These are phyloP conservation scores for Danaus plexippus DNA, from an alignment of 1,140 invertebrate species.

Conservation along the genomic window DNA sequence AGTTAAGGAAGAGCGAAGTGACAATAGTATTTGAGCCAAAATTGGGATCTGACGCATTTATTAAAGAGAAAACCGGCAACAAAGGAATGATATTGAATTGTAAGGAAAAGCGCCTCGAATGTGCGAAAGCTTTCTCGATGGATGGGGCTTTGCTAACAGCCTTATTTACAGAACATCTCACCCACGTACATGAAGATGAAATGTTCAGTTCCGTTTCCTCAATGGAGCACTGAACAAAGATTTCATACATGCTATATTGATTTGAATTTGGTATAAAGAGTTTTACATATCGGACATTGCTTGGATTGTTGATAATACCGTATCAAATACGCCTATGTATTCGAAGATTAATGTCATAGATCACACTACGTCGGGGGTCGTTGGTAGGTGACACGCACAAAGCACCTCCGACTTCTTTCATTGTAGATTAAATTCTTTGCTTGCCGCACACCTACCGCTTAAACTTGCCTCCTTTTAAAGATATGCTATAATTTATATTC, in stretches of 20 bases:
- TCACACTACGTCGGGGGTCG: conserved; percentile 40
- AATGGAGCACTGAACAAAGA: too few relatives aligned
- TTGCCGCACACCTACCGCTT: conserved; percentile 44
- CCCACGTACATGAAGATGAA: too few relatives aligned
- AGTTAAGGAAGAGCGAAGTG: conserved; percentile 33
- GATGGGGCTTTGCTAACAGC: conserved; percentile 21
- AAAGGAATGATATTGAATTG: conserved; percentile 70
- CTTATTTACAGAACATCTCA: too few relatives aligned
- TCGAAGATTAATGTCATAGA: conserved; percentile 27
- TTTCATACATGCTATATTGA: too few relatives aligned
- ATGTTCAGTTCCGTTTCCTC: too few relatives aligned
- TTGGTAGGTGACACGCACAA: conserved; percentile 62
- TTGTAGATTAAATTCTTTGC: conserved; percentile 69
- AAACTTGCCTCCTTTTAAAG: conserved; percentile 5
- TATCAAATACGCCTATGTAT: conserved; percentile 23
- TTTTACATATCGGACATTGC: neutral
- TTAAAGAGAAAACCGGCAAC: conserved; percentile 68
- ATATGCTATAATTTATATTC: conserved; percentile 7
- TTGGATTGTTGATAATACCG: conserved; percentile 9
- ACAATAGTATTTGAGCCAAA: conserved; percentile 64
- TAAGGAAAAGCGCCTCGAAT: conserved; percentile 43
- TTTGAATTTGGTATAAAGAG: too few relatives aligned
- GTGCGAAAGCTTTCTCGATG: conserved; percentile 15
- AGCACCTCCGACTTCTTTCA: conserved; percentile 64
- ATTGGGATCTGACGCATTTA: conserved; percentile 62